Percentiles rank a stretch among this genome's conserved stretches.
Conservation (phyloP, 2,113 vertebrate species). For the Brienomyrus brachyistius region DNA sequence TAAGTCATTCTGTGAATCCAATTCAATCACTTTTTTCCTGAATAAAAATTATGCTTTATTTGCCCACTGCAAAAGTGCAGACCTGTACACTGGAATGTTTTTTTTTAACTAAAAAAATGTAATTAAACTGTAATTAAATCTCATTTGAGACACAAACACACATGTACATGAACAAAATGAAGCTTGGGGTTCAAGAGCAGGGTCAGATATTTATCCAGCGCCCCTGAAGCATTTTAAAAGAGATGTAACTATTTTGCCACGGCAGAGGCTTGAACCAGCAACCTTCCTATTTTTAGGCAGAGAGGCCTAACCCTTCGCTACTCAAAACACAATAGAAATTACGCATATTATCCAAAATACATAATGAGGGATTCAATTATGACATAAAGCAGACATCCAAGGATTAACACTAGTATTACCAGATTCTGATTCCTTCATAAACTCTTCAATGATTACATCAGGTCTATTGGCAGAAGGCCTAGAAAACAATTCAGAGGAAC, state of each 20-base stretch:
- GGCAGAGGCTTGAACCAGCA: neutral
- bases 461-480: slow-evolving; percentile 33
- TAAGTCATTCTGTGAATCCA: neutral
- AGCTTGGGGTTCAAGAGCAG: neutral
- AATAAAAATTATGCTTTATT: neutral
- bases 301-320: neutral
- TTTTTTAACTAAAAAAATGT: neutral
- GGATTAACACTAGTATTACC: neutral
- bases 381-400: neutral
- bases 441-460: slow-evolving; percentile 73
- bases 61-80: neutral
- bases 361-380: neutral
- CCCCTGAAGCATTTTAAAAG: neutral
- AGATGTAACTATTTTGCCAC: neutral
- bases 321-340: neutral
- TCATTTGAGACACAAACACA: neutral
- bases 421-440: slow-evolving; percentile 52
- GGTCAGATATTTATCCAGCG: neutral
- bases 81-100: neutral
- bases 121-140: neutral
- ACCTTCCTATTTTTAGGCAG: neutral
- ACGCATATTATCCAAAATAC: neutral
- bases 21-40: neutral
- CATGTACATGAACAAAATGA: neutral
- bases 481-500: neutral